These are phyloP conservation scores for Cryptotis parvus DNA, from an alignment of 2,113 vertebrate species.

Conservation along the genomic window DNA sequence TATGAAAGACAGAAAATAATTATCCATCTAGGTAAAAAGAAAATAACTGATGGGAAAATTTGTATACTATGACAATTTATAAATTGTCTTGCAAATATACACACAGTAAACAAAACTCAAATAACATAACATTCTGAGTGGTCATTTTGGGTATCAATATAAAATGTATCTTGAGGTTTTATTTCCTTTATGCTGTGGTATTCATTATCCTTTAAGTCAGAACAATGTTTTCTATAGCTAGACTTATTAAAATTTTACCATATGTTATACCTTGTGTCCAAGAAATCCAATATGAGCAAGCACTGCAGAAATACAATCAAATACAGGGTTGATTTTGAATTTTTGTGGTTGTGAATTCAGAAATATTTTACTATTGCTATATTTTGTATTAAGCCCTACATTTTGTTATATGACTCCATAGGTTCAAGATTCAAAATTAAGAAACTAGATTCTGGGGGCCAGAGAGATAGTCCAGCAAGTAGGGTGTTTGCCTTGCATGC, in stretches of 20 bases:
- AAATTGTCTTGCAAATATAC: not conserved
- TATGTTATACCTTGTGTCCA: too few relatives aligned
- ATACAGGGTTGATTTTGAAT: too few relatives aligned
- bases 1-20: not conserved
- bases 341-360: too few relatives aligned
- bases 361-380: too few relatives aligned
- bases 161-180: not conserved
- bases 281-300: too few relatives aligned
- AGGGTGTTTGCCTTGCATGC: too few relatives aligned
- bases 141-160: not conserved
- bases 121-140: not conserved
- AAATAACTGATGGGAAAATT: not conserved
- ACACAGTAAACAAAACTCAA: not conserved
- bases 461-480: too few relatives aligned
- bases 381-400: too few relatives aligned
- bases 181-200: constrained; percentile 7
- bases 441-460: not conserved
- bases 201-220: constrained; percentile 1
- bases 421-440: too few relatives aligned
- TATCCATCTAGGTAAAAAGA: not conserved
- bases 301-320: too few relatives aligned
- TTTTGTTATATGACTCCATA: too few relatives aligned
- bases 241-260: not conserved
- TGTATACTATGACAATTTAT: not conserved
- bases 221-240: not conserved